Conservation (phyloP, 2,113 vertebrate species). For the Tringa solitaria region DNA sequence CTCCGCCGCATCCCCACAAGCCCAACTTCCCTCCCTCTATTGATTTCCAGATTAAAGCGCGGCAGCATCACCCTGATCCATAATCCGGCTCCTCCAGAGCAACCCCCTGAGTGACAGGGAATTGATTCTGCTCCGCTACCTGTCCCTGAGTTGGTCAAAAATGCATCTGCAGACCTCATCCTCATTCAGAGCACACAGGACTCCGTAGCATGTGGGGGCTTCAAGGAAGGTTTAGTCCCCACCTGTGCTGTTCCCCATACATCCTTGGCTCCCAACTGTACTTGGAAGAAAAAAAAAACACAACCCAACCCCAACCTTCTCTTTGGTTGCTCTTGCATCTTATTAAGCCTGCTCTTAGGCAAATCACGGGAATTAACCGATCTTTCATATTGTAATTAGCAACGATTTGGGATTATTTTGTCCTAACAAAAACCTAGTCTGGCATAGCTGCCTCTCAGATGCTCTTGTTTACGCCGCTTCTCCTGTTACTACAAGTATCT, state of each 20-base stretch:
- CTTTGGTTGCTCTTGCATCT: neutral
- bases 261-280: neutral
- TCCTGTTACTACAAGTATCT: neutral
- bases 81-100: constrained; percentile 59
- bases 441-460: neutral
- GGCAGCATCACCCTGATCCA: constrained; percentile 35
- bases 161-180: neutral
- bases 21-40: constrained; percentile 35
- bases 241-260: neutral
- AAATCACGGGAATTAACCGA: neutral
- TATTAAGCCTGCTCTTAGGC: neutral
- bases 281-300: neutral
- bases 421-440: neutral
- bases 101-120: constrained; percentile 60
- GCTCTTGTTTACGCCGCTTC: neutral
- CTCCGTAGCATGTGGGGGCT: neutral
- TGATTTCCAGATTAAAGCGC: constrained; percentile 56
- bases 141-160: neutral
- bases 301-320: neutral
- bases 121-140: constrained; percentile 46
- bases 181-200: neutral
- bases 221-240: neutral
- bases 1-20: constrained; percentile 16
- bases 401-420: neutral
- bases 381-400: neutral